Evolutionary conservation across 1,140 invertebrate species (phyloP), one percentile per base, ranked within the genome.

Genomic region (Ips nitidus): DNA sequence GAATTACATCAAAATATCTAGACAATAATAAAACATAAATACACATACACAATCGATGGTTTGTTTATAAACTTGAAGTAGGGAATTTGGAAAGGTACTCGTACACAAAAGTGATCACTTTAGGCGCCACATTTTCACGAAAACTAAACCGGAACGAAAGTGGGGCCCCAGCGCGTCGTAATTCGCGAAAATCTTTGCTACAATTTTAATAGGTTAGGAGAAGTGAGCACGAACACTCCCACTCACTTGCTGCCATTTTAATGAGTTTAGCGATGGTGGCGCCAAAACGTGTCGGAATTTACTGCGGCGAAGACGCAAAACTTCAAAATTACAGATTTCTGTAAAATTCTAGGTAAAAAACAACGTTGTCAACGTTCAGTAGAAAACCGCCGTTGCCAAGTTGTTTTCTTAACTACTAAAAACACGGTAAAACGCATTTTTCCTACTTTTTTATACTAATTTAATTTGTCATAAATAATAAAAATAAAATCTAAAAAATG

Each of bases 151-250:
- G 8, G 37, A 55, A 7, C 4, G 4, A 22, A 22, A 22, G 52
- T 2, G 37, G 52, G 37, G 8, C 41, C 41, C 41, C n/a, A 41
- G 8, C 57, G 40, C 57, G 39, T 41, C 57, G 39, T 59, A 59
- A n/a, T 59, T 59, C 5, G 41, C 38, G 57, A 8, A 59, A 59
- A 59, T n/a, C 6, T n/a, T 8, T 8, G 41, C 41, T 59, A n/a
- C 2, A 59, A 59, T n/a, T 41, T 56, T 41, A 59, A n/a, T 41
- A 42, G 57, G 57, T 59, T 59, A 59, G 57, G 57, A 41, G 57
- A 42, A 41, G n/a, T 8, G n/a, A 42, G 38, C n/a, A 41, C 57
- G 57, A 59, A 59, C 57, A 59, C 57, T 59, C 57, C 57, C 57
- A 59, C 57, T 59, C 57, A 38, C 61, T 47, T 7, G 6, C 45